Evolutionary conservation across 2,888 invertebrate species (phyloP), one percentile per base, ranked within the genome.

Genomic region (Cynaeus angustus): DNA sequence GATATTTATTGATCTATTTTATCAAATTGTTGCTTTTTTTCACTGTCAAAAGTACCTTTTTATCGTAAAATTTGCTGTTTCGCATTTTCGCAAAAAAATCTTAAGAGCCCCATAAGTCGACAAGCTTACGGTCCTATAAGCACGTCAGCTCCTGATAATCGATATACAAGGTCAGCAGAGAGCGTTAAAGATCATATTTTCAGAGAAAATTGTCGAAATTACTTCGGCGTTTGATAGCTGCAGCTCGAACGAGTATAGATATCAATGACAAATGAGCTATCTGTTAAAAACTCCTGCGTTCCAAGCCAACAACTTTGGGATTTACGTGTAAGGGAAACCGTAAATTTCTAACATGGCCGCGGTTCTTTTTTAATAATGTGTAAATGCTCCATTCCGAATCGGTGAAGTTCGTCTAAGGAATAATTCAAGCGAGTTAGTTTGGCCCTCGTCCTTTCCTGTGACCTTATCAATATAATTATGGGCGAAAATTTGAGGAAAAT

Each of bases 211-310:
- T 79, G 74, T 74, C 70, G 78, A 77, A 79, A 80, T 80, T 79
- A 79, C 77, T 77, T 76, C 75, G 77, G 76, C 72, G 71, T 80
- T 79, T 80, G 80, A 81, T 79, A 72, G 80, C 77, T 76, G 74
- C 71, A 74, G 76, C 74, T 75, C 76, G 73, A 74, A 73, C 77
- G 78, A 75, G 76, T 77, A 77, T 75, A 81, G 81, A 81, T 81
- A 82, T 81, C 80, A 79, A 80, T 82, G 82, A 82, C 81, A 81
- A 80, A 83, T 80, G 81, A 82, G 81, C 81, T 81, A 83, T 82
- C 81, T 80, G 81, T 82, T 81, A 81, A 82, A 83, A 83, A 82
- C 80, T 81, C 78, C 81, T 79, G 80, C 80, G 80, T 82, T 81
- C 80, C 80, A 74, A 77, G 75, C 82, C 80, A 81, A 79, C 81